A percentile compares a stretch with the other conserved stretches of the same genome.
Conservation (phyloP, 2,113 vertebrate species). For the Candoia aspera region DNA sequence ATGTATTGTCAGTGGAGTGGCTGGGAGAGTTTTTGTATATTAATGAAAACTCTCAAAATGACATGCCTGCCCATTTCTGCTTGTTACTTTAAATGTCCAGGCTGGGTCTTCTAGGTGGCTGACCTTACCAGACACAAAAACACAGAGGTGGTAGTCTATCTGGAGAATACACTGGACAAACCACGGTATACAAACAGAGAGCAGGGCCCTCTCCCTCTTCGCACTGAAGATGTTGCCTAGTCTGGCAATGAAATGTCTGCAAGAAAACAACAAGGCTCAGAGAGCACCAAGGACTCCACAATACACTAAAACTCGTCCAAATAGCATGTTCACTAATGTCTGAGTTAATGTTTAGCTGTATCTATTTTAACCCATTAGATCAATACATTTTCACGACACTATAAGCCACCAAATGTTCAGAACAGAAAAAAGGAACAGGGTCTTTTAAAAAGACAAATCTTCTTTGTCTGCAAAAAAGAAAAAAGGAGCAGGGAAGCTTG, state of each 20-base stretch:
- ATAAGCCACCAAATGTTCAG: constrained; percentile 22
- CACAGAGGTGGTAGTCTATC: not conserved
- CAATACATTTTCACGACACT: constrained; percentile 51
- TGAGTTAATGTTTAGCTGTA: constrained; percentile 48
- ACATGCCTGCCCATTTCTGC: too few relatives aligned
- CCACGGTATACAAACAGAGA: too few relatives aligned
- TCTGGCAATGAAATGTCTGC: too few relatives aligned
- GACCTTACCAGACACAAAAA: not conserved
- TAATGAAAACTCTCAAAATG: not conserved
- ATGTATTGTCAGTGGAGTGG: not conserved
- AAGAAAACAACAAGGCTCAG: too few relatives aligned
- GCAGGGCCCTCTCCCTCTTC: too few relatives aligned
- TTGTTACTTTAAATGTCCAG: not conserved
- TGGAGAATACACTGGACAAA: constrained; percentile 24
- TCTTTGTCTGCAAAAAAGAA: constrained; percentile 35
- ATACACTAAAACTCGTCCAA: not conserved
- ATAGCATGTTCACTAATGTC: constrained; percentile 16
- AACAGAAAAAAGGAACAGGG: constrained; percentile 31
- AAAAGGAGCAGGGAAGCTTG: not conserved
- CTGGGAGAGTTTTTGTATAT: not conserved
- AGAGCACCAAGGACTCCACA: too few relatives aligned
- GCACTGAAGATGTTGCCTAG: too few relatives aligned
- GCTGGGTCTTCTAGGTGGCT: not conserved
- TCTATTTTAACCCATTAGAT: constrained; percentile 46
- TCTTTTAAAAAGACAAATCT: constrained; percentile 45